Evolutionary conservation across 1,140 invertebrate species (phyloP).

Genomic region (Hycleus cichorii): DNA sequence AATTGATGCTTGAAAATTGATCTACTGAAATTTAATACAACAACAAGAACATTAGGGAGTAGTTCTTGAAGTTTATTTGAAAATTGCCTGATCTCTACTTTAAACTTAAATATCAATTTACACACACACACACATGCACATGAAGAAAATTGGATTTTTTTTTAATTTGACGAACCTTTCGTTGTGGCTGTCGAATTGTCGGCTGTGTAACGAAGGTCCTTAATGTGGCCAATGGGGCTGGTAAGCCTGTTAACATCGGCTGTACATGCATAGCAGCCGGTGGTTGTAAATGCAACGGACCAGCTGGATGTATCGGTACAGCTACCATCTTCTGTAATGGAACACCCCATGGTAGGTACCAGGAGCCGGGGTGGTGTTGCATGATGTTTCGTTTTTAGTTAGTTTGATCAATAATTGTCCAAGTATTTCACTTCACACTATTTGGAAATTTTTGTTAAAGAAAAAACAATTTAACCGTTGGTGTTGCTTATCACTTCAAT

Average conservation of each 20-base stretch:
- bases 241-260: slow-evolving; percentile 36
- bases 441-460: neutral
- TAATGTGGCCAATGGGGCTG: slow-evolving; percentile 37
- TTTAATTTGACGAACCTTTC: slow-evolving; percentile 25
- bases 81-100: too few species aligned
- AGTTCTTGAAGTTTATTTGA: too few species aligned
- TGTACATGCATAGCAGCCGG: slow-evolving; percentile 35
- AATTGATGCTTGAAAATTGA: too few species aligned
- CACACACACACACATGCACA: too few species aligned
- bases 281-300: slow-evolving; percentile 33
- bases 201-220: slow-evolving; percentile 38
- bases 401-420: slow-evolving; percentile 21
- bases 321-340: slow-evolving; percentile 48
- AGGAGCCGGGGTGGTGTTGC: slow-evolving; percentile 46
- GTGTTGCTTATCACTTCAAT: neutral
- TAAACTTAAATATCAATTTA: too few species aligned
- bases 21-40: too few species aligned
- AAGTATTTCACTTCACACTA: slow-evolving; percentile 10
- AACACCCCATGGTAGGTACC: slow-evolving; percentile 49
- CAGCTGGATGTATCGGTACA: slow-evolving; percentile 40
- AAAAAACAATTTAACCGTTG: neutral
- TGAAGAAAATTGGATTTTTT: too few species aligned
- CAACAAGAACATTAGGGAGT: too few species aligned
- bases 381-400: slow-evolving; percentile 24
- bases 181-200: slow-evolving; percentile 30